phyloP scores from a whole-genome alignment of 2,888 invertebrate genomes.

The Epistrophe eligans region DNA sequence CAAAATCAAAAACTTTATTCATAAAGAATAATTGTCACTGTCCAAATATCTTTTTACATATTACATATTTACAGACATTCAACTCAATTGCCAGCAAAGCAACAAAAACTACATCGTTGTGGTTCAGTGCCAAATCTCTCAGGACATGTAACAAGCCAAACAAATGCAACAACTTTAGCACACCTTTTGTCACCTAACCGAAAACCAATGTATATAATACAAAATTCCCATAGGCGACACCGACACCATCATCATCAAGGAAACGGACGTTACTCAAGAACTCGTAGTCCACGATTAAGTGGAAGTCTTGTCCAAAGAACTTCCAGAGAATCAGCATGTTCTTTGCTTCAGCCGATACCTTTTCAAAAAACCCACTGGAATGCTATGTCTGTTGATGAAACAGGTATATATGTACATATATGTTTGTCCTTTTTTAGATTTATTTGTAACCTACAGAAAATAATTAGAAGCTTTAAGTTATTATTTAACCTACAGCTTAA shows the following conservation, averaged over 20 bases:
- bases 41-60: background rate
- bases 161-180: slow-evolving; percentile 78
- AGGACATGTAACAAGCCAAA: slow-evolving; percentile 52
- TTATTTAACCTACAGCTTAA: too few relatives aligned
- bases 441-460: too few relatives aligned
- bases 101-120: slow-evolving; percentile 84
- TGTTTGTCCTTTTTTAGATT: background rate
- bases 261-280: slow-evolving; percentile 80
- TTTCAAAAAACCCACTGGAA: slow-evolving; percentile 87
- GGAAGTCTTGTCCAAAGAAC: slow-evolving; percentile 82
- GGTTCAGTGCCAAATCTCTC: slow-evolving; percentile 87
- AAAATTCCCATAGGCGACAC: slow-evolving; percentile 78
- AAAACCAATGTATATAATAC: slow-evolving; percentile 81
- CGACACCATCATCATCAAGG: slow-evolving; percentile 79
- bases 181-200: slow-evolving; percentile 82
- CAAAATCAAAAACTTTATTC: too few relatives aligned
- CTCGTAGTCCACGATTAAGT: slow-evolving; percentile 80
- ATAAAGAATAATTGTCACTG: background rate
- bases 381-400: slow-evolving; percentile 93
- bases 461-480: too few relatives aligned
- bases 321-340: slow-evolving; percentile 81
- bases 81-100: slow-evolving; percentile 81
- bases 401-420: slow-evolving; percentile 83
- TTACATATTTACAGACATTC: slow-evolving; percentile 80
- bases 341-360: slow-evolving; percentile 86